These are phyloP conservation scores for Rhabdophis nuchalis DNA, from an alignment of 2,797 vertebrate genomes.

Conservation along the genomic window DNA sequence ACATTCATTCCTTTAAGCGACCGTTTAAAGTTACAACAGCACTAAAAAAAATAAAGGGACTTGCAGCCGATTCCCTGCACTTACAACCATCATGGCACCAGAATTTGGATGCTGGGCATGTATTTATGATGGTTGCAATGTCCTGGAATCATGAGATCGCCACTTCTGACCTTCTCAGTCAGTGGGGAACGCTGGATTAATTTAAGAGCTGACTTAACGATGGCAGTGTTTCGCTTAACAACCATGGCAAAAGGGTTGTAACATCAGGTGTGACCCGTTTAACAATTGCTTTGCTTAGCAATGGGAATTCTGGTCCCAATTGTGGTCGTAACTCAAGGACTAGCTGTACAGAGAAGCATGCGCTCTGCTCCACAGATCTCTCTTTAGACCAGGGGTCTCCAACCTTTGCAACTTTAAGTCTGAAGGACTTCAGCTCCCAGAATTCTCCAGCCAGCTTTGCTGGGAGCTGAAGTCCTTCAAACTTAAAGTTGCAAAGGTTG, in stretches of 20 bases:
- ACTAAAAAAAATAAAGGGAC: background rate
- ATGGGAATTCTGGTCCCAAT: background rate
- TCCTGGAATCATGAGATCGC: background rate
- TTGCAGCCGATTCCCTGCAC: background rate
- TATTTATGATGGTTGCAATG: background rate
- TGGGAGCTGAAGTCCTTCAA: no score
- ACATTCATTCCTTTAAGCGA: background rate
- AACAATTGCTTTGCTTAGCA: background rate
- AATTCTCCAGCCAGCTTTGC: no score
- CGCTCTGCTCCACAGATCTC: background rate
- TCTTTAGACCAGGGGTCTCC: no score
- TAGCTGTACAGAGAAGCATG: background rate
- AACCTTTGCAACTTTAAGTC: no score
- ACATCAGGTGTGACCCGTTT: background rate
- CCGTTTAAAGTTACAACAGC: background rate
- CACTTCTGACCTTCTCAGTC: background rate
- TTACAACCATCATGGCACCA: background rate
- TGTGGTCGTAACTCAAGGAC: background rate
- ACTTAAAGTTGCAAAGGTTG: no score
- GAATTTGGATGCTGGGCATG: background rate
- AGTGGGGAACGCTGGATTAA: background rate
- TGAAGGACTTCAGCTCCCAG: no score
- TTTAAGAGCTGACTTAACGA: background rate
- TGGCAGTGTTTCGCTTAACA: background rate
- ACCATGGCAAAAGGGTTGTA: background rate